Percentiles rank a stretch among this genome's conserved stretches.
Evolutionary conservation across 2,113 vertebrate genomes (phyloP).

Genomic region (Apteryx mantelli): DNA sequence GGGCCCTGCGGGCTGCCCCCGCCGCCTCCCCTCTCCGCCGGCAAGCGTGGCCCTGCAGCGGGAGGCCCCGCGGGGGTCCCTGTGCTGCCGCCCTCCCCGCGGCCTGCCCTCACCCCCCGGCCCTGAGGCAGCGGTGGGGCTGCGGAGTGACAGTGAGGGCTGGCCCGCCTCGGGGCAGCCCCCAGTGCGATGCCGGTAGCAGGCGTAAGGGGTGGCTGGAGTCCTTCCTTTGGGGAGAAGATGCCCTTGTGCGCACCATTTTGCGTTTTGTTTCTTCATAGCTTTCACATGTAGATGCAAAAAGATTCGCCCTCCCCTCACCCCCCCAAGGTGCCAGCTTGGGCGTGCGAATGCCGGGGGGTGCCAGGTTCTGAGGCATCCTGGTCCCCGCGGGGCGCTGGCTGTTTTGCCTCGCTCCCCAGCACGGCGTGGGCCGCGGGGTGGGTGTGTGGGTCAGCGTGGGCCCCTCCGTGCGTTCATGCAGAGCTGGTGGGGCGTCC

Average conservation of each 20-base stretch:
- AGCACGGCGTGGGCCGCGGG: too few relatives aligned
- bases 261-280: too few relatives aligned
- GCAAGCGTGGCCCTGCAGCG: not conserved
- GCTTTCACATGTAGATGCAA: too few relatives aligned
- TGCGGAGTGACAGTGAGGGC: not conserved
- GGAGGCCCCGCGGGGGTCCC: too few relatives aligned
- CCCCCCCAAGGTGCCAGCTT: not conserved
- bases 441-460: too few relatives aligned
- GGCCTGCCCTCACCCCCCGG: not conserved
- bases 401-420: too few relatives aligned
- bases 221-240: too few relatives aligned
- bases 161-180: not conserved
- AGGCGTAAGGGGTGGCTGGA: too few relatives aligned
- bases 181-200: too few relatives aligned
- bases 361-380: not conserved
- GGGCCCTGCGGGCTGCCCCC: too few relatives aligned
- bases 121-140: not conserved
- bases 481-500: accelerated
- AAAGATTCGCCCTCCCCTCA: not conserved
- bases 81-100: too few relatives aligned
- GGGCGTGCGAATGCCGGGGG: not conserved
- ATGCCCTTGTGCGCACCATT: too few relatives aligned
- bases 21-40: not conserved
- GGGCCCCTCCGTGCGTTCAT: not conserved
- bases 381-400: accelerated